Evolutionary conservation across 1,140 invertebrate species (phyloP).

Genomic region (Brachionus rotundiformis): DNA sequence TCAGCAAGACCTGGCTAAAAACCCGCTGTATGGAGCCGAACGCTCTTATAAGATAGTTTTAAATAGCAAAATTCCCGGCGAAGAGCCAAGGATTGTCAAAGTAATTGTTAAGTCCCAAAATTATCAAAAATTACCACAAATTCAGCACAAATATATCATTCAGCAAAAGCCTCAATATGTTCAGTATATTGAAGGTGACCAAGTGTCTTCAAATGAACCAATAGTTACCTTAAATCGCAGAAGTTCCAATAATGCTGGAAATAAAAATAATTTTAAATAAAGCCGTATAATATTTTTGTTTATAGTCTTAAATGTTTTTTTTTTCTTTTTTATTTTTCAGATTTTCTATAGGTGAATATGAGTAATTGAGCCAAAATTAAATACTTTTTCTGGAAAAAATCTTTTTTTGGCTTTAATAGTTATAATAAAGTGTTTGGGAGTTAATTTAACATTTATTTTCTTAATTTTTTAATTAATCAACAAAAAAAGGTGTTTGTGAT

Average conservation of each 20-base stretch:
- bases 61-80: constrained; percentile 10
- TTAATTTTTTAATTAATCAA: no score
- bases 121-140: constrained; percentile 7
- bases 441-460: no score
- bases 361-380: background rate
- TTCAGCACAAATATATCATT: background rate
- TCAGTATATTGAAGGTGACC: background rate
- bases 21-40: background rate
- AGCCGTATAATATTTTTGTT: background rate
- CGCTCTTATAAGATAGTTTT: constrained; percentile 43
- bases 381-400: no score
- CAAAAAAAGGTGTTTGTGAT: no score
- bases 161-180: background rate
- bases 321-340: no score
- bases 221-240: background rate
- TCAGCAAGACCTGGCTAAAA: constrained; percentile 39
- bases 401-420: no score
- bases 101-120: background rate
- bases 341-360: background rate
- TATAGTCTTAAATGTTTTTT: background rate
- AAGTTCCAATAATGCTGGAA: background rate
- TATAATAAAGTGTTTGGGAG: no score
- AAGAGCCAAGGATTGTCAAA: background rate
- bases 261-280: background rate
- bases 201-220: background rate